These are phyloP conservation scores for Ia io DNA, from an alignment of 2,113 vertebrate genomes.

Conservation along the genomic window DNA sequence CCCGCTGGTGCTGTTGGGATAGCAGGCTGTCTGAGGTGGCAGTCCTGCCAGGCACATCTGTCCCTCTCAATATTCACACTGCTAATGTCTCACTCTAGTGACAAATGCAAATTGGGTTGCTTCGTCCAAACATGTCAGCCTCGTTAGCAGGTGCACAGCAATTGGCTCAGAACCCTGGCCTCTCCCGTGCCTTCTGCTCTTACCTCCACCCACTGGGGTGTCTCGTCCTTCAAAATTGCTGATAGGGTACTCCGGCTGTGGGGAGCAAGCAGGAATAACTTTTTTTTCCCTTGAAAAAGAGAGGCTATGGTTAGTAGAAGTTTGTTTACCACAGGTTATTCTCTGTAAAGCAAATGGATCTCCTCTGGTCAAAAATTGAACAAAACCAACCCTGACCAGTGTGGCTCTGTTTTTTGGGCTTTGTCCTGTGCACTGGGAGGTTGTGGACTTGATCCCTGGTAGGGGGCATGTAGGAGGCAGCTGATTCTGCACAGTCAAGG, in stretches of 20 bases:
- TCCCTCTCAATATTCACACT: constrained; percentile 62
- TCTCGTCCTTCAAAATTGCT: constrained; percentile 16
- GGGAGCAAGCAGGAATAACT: neutral
- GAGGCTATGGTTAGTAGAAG: neutral
- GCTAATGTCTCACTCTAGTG: constrained; percentile 69
- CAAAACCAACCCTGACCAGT: neutral
- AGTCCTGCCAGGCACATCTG: constrained; percentile 71
- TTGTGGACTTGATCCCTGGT: too few relatives aligned
- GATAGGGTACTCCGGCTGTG: neutral
- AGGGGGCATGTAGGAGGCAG: too few relatives aligned
- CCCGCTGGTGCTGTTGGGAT: constrained; percentile 51
- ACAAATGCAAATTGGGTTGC: constrained; percentile 70
- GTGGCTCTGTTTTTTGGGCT: too few relatives aligned
- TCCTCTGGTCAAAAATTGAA: neutral
- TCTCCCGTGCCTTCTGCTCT: constrained; percentile 42
- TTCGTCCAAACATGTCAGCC: constrained; percentile 70
- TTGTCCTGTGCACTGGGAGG: too few relatives aligned
- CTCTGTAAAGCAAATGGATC: neutral
- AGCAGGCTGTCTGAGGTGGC: constrained; percentile 57
- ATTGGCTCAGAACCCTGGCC: constrained; percentile 24
- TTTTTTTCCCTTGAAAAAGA: neutral
- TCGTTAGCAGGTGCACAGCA: constrained; percentile 60
- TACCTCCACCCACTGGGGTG: neutral
- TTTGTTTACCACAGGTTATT: neutral
- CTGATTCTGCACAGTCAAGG: too few relatives aligned